Percentiles rank a stretch among this genome's conserved stretches.
phyloP scores from a whole-genome alignment of 64 coral and sea anemone genomes.

The Cladopsammia gracilis region DNA sequence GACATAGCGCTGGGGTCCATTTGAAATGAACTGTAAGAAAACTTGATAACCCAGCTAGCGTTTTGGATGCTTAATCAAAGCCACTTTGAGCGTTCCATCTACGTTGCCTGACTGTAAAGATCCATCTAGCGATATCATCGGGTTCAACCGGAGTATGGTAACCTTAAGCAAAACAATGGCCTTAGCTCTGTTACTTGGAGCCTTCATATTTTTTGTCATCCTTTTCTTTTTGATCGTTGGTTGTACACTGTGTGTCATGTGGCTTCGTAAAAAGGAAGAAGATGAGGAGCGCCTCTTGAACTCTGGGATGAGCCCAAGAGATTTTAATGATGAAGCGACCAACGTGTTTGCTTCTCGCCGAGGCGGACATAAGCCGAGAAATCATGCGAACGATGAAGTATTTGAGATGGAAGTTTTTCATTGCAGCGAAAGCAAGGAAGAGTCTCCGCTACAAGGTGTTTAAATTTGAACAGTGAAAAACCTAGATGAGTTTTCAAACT shows the following conservation, averaged over 20 bases:
- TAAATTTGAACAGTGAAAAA: no score
- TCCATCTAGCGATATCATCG: background rate
- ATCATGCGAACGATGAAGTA: background rate
- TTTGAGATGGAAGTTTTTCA: slow-evolving; percentile 21
- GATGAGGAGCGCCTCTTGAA: background rate
- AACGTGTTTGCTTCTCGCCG: background rate
- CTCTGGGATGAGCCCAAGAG: background rate
- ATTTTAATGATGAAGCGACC: background rate
- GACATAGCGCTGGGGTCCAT: no score
- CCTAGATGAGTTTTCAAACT: no score
- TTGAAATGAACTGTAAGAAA: no score
- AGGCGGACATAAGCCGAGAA: background rate
- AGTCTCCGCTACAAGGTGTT: background rate
- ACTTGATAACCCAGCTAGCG: no score
- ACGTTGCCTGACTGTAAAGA: no score
- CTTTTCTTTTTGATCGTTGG: slow-evolving; percentile 10
- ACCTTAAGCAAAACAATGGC: background rate
- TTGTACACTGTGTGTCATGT: background rate
- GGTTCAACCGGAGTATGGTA: background rate
- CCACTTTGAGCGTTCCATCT: no score
- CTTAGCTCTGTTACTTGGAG: background rate
- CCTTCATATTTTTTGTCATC: background rate
- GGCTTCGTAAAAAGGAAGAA: background rate
- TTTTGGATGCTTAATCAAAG: no score
- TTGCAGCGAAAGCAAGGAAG: background rate